Base-by-base conservation (phyloP, 2,888 invertebrate genomes). In the Caenorhabditis imperialis region DNA sequence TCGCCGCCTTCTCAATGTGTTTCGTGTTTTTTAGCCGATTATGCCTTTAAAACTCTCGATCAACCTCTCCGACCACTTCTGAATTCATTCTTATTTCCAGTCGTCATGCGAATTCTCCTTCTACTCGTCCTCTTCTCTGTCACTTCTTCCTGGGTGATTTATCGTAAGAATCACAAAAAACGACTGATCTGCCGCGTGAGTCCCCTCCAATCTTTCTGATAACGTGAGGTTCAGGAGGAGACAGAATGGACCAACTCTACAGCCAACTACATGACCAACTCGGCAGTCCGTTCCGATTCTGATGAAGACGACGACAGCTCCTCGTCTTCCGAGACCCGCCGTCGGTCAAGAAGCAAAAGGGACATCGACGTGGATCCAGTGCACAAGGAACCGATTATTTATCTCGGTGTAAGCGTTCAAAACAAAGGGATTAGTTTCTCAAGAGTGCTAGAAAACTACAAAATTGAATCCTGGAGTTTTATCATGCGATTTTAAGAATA, bases 381-480 rank as follows among this genome's bases (percentile, higher is more conserved):
- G 6, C 62, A 61, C 38, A 78, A 77, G 40, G 77, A 81, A 37
- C 82, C 82, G 4, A 78, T 82, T 33, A 82, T 82, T 22, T 79
- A 65, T 53, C 65, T 82, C 2, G 82, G 81, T 18, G 79, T 78
- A 40, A 45, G n/a, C n/a, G n/a, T n/a, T n/a, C n/a, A n/a, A n/a
- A n/a, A n/a, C n/a, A n/a, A n/a, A n/a, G n/a, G n/a, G n/a, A n/a
- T n/a, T n/a, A n/a, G n/a, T n/a, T n/a, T n/a, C n/a, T n/a, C n/a
- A n/a, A n/a, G n/a, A n/a, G n/a, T n/a, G n/a, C n/a, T n/a, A n/a
- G n/a, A n/a, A n/a, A n/a, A n/a, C n/a, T n/a, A n/a, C n/a, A n/a
- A n/a, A n/a, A n/a, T n/a, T n/a, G n/a, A n/a, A n/a, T n/a, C n/a
- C n/a, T n/a, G n/a, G n/a, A n/a, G n/a, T n/a, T n/a, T n/a, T n/a